These are phyloP conservation scores for Hippocampus zosterae DNA, from an alignment of 2,113 vertebrate species.

Conservation along the genomic window DNA sequence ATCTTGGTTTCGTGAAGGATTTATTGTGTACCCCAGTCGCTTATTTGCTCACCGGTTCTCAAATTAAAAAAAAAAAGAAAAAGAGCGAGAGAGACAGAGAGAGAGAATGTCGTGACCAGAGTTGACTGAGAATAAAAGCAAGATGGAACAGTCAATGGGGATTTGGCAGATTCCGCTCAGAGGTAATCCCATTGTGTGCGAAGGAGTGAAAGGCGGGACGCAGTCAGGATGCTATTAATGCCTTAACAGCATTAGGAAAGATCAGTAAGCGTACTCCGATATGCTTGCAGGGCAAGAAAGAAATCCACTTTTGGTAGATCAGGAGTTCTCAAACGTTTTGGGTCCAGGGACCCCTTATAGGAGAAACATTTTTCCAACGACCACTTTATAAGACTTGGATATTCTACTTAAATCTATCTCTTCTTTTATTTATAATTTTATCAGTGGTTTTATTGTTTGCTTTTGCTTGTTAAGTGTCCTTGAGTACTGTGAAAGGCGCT, in stretches of 20 bases:
- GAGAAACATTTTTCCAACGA: no score
- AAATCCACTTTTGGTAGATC: background rate
- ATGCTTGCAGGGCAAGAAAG: background rate
- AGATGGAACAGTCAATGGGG: background rate
- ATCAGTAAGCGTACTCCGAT: background rate
- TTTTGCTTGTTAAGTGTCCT: no score
- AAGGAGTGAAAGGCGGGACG: background rate
- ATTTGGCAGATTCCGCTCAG: background rate
- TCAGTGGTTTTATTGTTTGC: no score
- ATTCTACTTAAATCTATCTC: no score
- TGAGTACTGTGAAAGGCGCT: no score
- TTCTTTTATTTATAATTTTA: no score
- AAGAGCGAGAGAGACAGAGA: background rate
- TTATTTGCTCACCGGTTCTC: background rate
- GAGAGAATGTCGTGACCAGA: background rate
- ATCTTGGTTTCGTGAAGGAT: background rate
- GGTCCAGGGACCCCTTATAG: background rate
- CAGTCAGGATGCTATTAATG: background rate
- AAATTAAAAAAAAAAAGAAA: background rate
- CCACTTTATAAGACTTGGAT: no score
- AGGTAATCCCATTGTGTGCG: conserved; percentile 6
- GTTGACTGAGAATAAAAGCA: background rate
- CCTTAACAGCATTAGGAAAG: conserved; percentile 3
- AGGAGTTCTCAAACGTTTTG: background rate
- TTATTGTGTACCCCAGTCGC: background rate